Base-by-base conservation (phyloP, 2,888 invertebrate genomes). In the Lithophane ornitopus region DNA sequence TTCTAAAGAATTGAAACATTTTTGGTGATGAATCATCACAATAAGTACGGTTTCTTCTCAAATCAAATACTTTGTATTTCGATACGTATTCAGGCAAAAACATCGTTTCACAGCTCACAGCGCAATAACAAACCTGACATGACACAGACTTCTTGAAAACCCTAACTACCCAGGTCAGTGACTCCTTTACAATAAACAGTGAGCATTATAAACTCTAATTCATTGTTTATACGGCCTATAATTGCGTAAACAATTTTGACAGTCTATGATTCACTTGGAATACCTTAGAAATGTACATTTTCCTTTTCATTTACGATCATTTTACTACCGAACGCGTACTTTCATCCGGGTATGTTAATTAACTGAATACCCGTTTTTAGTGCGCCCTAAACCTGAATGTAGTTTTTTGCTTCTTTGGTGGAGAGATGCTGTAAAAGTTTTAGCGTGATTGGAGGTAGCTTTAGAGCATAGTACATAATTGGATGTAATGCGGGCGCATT, bases 121-220 rank as follows among this genome's bases (percentile, higher is more conserved):
- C 44, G 22, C 68, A 85, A 72, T 63, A 85, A 82, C 72, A 86
- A 73, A 56, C 12, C 80, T 72, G 84, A 86, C 80, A 80, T 46
- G 78, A 79, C 74, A 70, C 86, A 86, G 82, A 81, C 85, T 81
- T 79, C 70, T 34, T 65, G 69, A 76, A 80, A 81, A 77, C 76
- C 78, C 83, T 86, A 82, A 86, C 82, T 75, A 49, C 61, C 54
- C 70, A 76, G 87, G 85, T 80, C 74, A 81, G n/a, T 83, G 80
- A 81, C 87, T 78, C 41, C 73, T 61, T 62, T n/a, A 61, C 46
- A 69, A 78, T 76, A 79, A 74, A 79, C 65, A 70, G 26, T 16
- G n/a, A 61, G 34, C 4, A 81, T 66, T 68, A 67, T 80, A 75
- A 67, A 86, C 85, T 76, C 62, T 76, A 78, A 65, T 0, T 0